Conservation (phyloP, 2,797 vertebrate genomes). For the Sphenodon punctatus region DNA sequence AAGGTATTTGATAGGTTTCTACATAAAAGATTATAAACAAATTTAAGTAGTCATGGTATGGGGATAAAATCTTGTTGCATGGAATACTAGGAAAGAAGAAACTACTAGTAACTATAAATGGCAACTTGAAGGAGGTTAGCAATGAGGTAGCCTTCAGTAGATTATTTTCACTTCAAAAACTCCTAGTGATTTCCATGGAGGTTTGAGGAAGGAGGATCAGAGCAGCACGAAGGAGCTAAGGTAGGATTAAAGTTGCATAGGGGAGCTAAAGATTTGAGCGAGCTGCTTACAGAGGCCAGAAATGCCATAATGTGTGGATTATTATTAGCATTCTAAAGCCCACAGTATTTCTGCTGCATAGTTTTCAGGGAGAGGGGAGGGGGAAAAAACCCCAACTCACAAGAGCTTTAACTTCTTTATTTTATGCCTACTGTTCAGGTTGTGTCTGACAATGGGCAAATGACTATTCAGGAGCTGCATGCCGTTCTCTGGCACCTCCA, state of each 20-base stretch:
- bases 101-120: not conserved
- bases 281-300: not conserved
- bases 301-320: not conserved
- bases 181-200: not conserved
- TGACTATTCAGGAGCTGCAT: no score
- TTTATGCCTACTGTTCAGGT: not conserved
- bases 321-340: not conserved
- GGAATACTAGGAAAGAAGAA: not conserved
- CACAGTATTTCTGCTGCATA: not conserved
- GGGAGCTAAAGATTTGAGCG: not conserved
- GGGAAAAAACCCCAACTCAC: no score
- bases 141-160: not conserved
- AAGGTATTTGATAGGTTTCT: not conserved
- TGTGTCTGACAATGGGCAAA: not conserved
- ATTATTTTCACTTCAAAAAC: not conserved
- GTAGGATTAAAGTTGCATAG: not conserved
- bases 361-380: not conserved
- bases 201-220: not conserved
- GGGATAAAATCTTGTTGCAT: not conserved
- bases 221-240: not conserved
- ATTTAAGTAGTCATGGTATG: not conserved
- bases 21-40: not conserved
- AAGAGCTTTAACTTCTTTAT: no score
- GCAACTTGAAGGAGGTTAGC: not conserved
- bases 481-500: no score